Evolutionary conservation across 2,113 vertebrate species (phyloP).

Genomic region (Trochalopteron elliotii): DNA sequence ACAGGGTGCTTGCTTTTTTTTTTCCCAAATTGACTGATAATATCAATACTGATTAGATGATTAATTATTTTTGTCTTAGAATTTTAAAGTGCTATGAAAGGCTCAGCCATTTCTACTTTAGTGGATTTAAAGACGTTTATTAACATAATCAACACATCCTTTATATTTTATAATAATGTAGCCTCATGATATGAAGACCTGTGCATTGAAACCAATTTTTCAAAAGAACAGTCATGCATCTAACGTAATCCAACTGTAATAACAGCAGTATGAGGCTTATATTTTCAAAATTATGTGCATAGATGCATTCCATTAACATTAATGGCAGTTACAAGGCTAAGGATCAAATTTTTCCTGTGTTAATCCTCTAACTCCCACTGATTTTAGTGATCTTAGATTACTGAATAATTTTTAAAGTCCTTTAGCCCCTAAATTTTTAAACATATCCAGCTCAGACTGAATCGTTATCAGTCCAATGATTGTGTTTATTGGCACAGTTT

Average conservation of each 20-base stretch:
- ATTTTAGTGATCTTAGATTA: not conserved
- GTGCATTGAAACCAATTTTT: slow-evolving; percentile 26
- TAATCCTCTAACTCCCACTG: not conserved
- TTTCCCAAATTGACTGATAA: not conserved
- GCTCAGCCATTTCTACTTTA: not conserved
- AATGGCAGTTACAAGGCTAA: slow-evolving; percentile 15
- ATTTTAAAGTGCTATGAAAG: not conserved
- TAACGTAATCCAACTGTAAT: not conserved
- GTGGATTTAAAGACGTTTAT: not conserved
- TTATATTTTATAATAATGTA: not conserved
- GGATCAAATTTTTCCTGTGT: not conserved
- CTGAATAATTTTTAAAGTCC: not conserved
- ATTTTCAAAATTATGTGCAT: slow-evolving; percentile 3
- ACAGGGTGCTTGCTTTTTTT: not conserved
- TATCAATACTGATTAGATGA: not conserved
- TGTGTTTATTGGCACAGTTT: slow-evolving; percentile 1
- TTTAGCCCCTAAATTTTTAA: not conserved
- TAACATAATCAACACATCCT: not conserved
- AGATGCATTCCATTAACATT: not conserved
- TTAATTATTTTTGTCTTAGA: not conserved
- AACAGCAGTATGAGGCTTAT: not conserved
- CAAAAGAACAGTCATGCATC: not conserved
- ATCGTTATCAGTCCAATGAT: not conserved
- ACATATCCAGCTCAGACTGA: slow-evolving; percentile 2
- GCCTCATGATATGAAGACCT: not conserved